Conservation (phyloP, 2,888 invertebrate genomes). For the Lepas anatifera region DNA sequence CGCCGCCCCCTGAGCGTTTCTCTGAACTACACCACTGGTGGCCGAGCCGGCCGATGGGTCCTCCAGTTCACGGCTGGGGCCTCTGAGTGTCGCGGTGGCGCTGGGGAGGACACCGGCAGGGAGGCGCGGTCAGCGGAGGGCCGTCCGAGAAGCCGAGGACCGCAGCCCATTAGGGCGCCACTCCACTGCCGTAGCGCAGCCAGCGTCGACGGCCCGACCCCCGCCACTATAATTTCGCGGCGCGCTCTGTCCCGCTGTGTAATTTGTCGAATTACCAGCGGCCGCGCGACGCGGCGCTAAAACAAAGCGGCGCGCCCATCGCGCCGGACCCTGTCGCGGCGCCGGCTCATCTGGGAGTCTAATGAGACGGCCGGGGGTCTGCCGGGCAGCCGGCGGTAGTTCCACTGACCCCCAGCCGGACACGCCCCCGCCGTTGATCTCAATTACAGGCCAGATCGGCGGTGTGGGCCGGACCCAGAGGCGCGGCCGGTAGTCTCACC, state of each 20-base stretch:
- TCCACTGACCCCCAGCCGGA: too few relatives aligned
- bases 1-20: background rate
- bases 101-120: background rate
- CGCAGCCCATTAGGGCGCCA: background rate
- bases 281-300: background rate
- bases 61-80: background rate
- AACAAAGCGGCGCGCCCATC: background rate
- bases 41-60: too few relatives aligned
- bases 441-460: background rate
- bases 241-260: background rate
- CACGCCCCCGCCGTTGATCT: background rate
- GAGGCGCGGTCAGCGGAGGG: background rate
- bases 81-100: too few relatives aligned
- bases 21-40: too few relatives aligned
- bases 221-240: slow-evolving; percentile 1
- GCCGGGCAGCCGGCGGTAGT: too few relatives aligned
- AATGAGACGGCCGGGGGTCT: background rate
- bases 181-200: background rate
- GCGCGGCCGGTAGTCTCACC: background rate
- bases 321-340: too few relatives aligned
- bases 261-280: slow-evolving; percentile 10
- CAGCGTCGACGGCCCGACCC: background rate
- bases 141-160: background rate
- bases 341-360: slow-evolving; percentile 10
- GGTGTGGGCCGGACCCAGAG: background rate